These are phyloP conservation scores for Trichogramma dendrolimi DNA, from an alignment of 2,888 invertebrate species.

Conservation along the genomic window DNA sequence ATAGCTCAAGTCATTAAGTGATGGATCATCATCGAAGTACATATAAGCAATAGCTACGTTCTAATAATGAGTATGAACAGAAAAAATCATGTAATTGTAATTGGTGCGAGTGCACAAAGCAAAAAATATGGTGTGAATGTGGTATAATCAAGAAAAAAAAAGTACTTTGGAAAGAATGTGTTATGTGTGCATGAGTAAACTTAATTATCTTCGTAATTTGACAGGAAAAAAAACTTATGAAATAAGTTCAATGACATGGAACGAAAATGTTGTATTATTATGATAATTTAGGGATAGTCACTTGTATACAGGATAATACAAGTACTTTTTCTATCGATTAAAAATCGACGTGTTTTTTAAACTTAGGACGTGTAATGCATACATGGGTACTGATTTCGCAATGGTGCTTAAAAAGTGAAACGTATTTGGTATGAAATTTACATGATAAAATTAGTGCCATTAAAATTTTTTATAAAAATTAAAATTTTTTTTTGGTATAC, in stretches of 20 bases:
- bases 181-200: too few relatives aligned
- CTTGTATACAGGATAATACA: slow-evolving; percentile 21
- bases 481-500: slow-evolving; percentile 7
- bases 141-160: too few relatives aligned
- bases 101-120: slow-evolving; percentile 22
- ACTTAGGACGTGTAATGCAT: slow-evolving; percentile 6
- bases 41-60: slow-evolving; percentile 27
- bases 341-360: slow-evolving; percentile 22
- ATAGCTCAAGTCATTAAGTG: slow-evolving; percentile 12
- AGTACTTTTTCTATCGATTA: slow-evolving; percentile 20
- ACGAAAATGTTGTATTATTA: too few relatives aligned
- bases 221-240: too few relatives aligned
- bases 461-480: slow-evolving; percentile 2
- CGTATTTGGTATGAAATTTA: slow-evolving; percentile 13
- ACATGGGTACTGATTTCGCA: slow-evolving; percentile 20
- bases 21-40: slow-evolving; percentile 22
- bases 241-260: too few relatives aligned
- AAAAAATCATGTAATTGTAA: slow-evolving; percentile 15
- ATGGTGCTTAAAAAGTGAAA: slow-evolving; percentile 18
- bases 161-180: too few relatives aligned
- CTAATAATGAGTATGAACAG: slow-evolving; percentile 20
- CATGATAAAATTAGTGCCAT: slow-evolving; percentile 22
- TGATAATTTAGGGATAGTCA: too few relatives aligned
- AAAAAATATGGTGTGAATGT: not conserved
- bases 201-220: too few relatives aligned